Evolutionary conservation across 2,888 invertebrate genomes (phyloP), one percentile per base, ranked within the genome.

Genomic region (Xylota segnis): DNA sequence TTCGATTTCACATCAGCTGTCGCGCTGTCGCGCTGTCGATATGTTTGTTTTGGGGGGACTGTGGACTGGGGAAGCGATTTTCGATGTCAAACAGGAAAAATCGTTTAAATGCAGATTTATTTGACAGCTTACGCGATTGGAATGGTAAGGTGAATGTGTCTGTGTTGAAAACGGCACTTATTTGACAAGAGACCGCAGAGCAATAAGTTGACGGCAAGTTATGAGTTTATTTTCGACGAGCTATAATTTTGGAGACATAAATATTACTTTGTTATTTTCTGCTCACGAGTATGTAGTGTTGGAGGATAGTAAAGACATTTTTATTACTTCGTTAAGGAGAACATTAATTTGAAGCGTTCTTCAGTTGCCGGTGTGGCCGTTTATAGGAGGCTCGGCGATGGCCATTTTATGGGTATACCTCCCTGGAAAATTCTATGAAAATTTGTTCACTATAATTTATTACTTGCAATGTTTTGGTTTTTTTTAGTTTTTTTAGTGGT

Each of bases 41-140:
- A 45, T 71, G 63, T 75, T 54, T 68, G 59, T 59, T 56, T 61
- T 63, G 23, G 34, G 40, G 59, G 10, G 43, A 18, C 16, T 14
- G 34, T 66, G 7, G 37, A 29, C 12, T 27, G 45, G n/a, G 16
- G 47, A 68, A 78, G 72, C 61, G 43, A 63, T 74, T 68, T 74
- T 37, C 50, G 56, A 63, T 77, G 63, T 63, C 56, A 78, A 56
- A 74, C 78, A 63, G 78, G 56, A 74, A 78, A 78, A 63, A 63
- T 68, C 77, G 78, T 65, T 71, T 74, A 68, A 81, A 81, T 72
- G 72, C 79, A 32, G 79, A 79, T 81, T 74, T 81, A 81, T 74
- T 74, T 74, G 79, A 74, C 61, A 74, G 59, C 61, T 52, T 50
- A 74, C 34, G 75, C 63, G 70, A 79, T 71, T 84, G 65, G 74